Evolutionary conservation across 2,888 invertebrate genomes (phyloP).

Genomic region (Volucella inanis): DNA sequence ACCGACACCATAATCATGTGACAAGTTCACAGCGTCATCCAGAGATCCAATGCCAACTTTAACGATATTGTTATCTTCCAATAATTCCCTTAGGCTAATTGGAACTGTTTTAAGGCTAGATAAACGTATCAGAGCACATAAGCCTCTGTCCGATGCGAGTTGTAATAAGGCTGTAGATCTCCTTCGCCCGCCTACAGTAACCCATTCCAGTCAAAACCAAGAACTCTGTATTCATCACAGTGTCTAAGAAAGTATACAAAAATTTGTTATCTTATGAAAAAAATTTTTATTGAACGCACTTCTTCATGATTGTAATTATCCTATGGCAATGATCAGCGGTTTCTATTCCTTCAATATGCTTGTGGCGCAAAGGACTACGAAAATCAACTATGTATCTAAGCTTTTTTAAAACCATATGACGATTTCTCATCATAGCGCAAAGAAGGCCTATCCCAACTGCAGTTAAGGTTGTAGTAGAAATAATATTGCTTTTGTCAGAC

Average conservation of each 20-base stretch:
- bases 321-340: slow-evolving; percentile 78
- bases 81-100: slow-evolving; percentile 85
- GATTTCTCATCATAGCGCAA: slow-evolving; percentile 79
- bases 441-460: slow-evolving; percentile 80
- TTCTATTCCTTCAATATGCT: slow-evolving; percentile 80
- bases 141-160: slow-evolving; percentile 87
- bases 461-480: slow-evolving; percentile 69
- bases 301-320: slow-evolving; percentile 79
- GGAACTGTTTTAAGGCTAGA: slow-evolving; percentile 86
- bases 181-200: slow-evolving; percentile 85
- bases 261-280: background rate
- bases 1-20: slow-evolving; percentile 86
- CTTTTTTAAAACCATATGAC: slow-evolving; percentile 84
- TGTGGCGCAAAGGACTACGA: slow-evolving; percentile 77
- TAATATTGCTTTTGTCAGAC: slow-evolving; percentile 33
- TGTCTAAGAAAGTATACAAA: slow-evolving; percentile 77
- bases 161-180: slow-evolving; percentile 89
- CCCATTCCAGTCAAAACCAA: slow-evolving; percentile 95
- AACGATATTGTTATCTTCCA: slow-evolving; percentile 86
- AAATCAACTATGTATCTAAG: slow-evolving; percentile 75
- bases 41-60: slow-evolving; percentile 90
- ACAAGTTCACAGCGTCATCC: slow-evolving; percentile 88
- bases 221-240: slow-evolving; percentile 83
- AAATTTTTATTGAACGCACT: slow-evolving; percentile 77
- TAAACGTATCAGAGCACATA: slow-evolving; percentile 88